Conservation (phyloP, 2,888 invertebrate species). For the Agrotis segetum region DNA sequence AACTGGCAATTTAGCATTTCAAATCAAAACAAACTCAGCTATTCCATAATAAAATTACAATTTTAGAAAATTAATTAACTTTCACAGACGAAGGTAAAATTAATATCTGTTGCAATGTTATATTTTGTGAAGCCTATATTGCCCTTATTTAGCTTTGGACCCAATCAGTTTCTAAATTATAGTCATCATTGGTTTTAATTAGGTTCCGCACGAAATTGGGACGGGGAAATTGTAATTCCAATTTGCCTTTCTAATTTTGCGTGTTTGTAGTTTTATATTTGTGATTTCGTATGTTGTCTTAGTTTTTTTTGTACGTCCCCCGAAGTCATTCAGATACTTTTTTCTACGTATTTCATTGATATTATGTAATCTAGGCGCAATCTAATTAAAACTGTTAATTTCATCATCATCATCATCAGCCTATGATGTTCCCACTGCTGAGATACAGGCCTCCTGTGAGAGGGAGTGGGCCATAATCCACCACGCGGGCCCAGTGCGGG, state of each 20-base stretch:
- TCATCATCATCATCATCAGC: no score
- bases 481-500: no score
- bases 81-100: slow-evolving; percentile 49
- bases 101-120: slow-evolving; percentile 49
- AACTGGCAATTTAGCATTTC: slow-evolving; percentile 33
- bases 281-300: background rate
- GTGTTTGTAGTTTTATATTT: slow-evolving; percentile 2
- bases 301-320: no score
- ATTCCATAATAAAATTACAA: slow-evolving; percentile 42
- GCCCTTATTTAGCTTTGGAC: slow-evolving; percentile 30
- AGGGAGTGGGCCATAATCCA: no score
- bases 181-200: slow-evolving; percentile 57
- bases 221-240: slow-evolving; percentile 38
- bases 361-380: no score
- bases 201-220: slow-evolving; percentile 35
- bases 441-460: no score
- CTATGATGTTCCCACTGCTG: no score
- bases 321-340: no score
- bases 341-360: background rate
- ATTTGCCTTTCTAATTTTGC: slow-evolving; percentile 22
- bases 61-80: slow-evolving; percentile 60
- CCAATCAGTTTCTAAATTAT: slow-evolving; percentile 55
- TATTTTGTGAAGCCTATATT: slow-evolving; percentile 50
- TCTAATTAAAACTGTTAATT: no score
- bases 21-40: slow-evolving; percentile 47